Percentiles rank a stretch among this genome's conserved stretches.
Conservation (phyloP, 2,888 invertebrate species). For the Archaeoteleia sp. region DNA sequence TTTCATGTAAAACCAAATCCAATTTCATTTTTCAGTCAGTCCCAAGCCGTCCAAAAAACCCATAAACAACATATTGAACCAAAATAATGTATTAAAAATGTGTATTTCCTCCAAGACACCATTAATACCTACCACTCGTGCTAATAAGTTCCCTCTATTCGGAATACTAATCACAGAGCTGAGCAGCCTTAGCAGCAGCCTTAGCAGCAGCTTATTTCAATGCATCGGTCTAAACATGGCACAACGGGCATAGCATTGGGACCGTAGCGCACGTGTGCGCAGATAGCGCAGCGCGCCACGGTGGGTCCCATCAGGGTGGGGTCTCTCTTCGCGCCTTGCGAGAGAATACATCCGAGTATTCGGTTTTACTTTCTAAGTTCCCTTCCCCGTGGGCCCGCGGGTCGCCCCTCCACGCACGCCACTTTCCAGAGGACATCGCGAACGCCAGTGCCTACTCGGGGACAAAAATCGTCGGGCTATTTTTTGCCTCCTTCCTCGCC, state of each 20-base stretch:
- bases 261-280: conserved; percentile 42
- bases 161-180: no score
- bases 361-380: conserved; percentile 73
- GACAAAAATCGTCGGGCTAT: conserved; percentile 52
- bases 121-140: no score
- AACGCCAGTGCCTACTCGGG: conserved; percentile 37
- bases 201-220: conserved; percentile 25
- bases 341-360: conserved; percentile 59
- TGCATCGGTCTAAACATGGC: conserved; percentile 40
- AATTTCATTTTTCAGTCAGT: no score
- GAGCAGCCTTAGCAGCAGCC: no score
- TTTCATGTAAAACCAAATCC: no score
- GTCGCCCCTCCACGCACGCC: conserved; percentile 21
- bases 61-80: no score
- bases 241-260: no score
- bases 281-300: background rate
- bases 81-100: no score
- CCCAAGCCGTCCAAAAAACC: no score
- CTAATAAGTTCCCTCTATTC: no score
- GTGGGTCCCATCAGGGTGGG: conserved; percentile 65
- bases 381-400: conserved; percentile 35
- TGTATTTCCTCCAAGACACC: no score
- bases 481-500: conserved; percentile 37
- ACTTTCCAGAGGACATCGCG: conserved; percentile 53
- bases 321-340: conserved; percentile 64